Conservation (phyloP, 2,113 vertebrate genomes). For the Mionectes macconnelli region DNA sequence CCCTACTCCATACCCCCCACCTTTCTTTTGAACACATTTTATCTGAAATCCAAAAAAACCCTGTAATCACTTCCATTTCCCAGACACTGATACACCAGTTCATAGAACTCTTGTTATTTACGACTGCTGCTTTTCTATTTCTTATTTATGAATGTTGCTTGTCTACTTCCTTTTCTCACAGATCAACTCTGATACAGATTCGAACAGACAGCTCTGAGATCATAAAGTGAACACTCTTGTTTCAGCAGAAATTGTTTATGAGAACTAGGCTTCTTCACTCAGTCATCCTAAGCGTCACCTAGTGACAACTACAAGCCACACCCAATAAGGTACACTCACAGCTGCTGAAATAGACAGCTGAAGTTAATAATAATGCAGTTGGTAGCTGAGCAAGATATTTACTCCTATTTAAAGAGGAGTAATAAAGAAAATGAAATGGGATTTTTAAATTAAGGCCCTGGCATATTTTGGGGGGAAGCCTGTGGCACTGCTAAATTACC, state of each 20-base stretch:
- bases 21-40: not conserved
- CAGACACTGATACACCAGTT: not conserved
- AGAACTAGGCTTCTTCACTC: not conserved
- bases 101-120: not conserved
- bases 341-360: not conserved
- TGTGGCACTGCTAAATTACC: not conserved
- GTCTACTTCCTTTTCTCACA: not conserved
- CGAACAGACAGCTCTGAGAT: not conserved
- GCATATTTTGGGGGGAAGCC: not conserved
- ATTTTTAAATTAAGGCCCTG: not conserved
- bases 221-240: not conserved
- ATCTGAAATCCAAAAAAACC: not conserved
- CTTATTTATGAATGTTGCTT: not conserved
- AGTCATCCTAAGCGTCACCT: not conserved
- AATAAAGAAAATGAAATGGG: not conserved
- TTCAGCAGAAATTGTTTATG: not conserved
- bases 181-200: not conserved
- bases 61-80: not conserved
- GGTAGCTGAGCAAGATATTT: not conserved
- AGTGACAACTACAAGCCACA: not conserved
- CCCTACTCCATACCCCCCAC: rapidly evolving
- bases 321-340: rapidly evolving
- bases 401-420: not conserved
- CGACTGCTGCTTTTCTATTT: not conserved
- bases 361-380: not conserved